Percentiles rank a stretch among this genome's conserved stretches.
Evolutionary conservation across 2,888 invertebrate species (phyloP).

Genomic region (Caenorhabditis sinica): DNA sequence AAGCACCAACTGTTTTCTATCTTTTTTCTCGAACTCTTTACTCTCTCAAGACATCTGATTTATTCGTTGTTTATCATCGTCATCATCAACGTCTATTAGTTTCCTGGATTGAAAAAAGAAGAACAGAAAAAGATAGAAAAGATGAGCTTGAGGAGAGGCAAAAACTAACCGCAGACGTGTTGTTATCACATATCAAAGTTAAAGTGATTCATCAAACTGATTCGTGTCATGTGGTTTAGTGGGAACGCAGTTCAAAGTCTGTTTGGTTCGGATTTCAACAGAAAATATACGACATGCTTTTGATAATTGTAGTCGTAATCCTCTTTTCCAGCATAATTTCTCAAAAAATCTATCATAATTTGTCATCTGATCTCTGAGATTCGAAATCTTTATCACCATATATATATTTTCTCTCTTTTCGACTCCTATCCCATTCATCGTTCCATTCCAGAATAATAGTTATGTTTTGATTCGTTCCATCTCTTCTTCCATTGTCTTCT

Average conservation of each 20-base stretch:
- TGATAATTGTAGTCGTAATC: background rate
- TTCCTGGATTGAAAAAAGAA: constrained; percentile 5
- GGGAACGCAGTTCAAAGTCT: background rate
- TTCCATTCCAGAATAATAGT: constrained; percentile 38
- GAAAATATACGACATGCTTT: background rate
- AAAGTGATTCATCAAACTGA: constrained; percentile 35
- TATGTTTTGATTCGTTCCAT: constrained; percentile 46
- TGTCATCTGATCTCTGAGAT: constrained; percentile 38
- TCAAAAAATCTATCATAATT: background rate
- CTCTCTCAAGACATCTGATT: constrained; percentile 44
- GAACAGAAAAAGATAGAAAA: constrained; percentile 8
- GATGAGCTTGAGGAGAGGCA: background rate
- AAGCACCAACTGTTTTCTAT: constrained; percentile 52
- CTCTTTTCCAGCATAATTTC: background rate
- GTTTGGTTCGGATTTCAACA: background rate
- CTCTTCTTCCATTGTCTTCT: constrained; percentile 10
- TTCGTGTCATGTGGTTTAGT: constrained; percentile 1
- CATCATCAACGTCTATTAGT: constrained; percentile 32
- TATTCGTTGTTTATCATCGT: constrained; percentile 58
- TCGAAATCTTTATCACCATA: constrained; percentile 25
- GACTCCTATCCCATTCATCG: constrained; percentile 4
- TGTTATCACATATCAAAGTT: constrained; percentile 24
- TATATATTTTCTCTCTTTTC: background rate
- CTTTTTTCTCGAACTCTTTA: constrained; percentile 29
- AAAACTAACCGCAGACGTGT: constrained; percentile 36